These are phyloP conservation scores for Strongylocentrotus purpuratus DNA, from an alignment of 35 echinoderm and acorn worm genomes.

Conservation along the genomic window DNA sequence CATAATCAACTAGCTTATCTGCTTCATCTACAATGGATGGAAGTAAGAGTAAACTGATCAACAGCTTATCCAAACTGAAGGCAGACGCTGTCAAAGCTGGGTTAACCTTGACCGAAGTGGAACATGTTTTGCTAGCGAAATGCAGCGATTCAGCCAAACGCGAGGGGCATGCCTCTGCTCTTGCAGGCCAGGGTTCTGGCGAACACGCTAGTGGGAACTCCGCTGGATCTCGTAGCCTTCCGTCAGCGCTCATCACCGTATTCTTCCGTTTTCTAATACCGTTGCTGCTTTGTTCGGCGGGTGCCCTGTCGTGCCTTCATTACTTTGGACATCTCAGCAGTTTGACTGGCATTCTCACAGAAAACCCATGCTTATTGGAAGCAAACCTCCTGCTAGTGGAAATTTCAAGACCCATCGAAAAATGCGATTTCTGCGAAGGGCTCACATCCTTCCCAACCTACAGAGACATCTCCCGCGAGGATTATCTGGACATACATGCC, in stretches of 20 bases:
- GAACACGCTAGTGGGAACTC: background rate
- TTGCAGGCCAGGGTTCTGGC: background rate
- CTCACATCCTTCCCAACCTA: constrained; percentile 58
- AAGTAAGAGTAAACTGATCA: background rate
- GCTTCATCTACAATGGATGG: background rate
- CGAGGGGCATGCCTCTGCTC: background rate
- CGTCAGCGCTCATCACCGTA: background rate
- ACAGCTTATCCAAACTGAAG: background rate
- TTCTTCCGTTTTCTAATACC: background rate
- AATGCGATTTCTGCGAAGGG: constrained; percentile 73
- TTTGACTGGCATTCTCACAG: background rate
- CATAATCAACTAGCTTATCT: background rate
- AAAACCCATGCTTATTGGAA: constrained; percentile 61
- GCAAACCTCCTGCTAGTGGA: constrained; percentile 61
- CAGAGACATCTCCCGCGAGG: constrained; percentile 60
- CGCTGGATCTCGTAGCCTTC: background rate
- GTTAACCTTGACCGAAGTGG: background rate
- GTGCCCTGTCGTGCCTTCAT: background rate
- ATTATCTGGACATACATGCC: constrained; percentile 73
- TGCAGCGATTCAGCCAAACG: background rate
- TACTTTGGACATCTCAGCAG: background rate
- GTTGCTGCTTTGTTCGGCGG: background rate
- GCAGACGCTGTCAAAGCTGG: constrained; percentile 24
- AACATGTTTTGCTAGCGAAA: constrained; percentile 1
- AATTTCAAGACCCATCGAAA: constrained; percentile 60